Evolutionary conservation across 1,140 invertebrate genomes (phyloP).

Genomic region (Lordiphosa collinella): DNA sequence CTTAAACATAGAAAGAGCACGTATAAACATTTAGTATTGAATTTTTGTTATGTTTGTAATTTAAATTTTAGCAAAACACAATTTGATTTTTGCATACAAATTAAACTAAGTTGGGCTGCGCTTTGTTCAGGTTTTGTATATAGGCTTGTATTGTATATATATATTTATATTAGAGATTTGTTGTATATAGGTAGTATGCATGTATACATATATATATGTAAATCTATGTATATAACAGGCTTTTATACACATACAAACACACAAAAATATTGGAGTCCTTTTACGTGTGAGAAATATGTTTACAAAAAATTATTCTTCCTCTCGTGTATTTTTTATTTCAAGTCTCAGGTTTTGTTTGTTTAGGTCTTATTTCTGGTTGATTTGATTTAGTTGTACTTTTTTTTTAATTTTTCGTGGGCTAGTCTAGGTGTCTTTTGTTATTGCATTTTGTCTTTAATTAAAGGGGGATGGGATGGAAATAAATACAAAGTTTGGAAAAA

Average conservation of each 20-base stretch:
- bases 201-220: constrained; percentile 43
- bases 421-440: constrained; percentile 43
- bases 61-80: constrained; percentile 35
- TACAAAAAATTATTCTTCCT: constrained; percentile 41
- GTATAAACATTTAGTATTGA: constrained; percentile 31
- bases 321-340: constrained; percentile 16
- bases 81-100: constrained; percentile 30
- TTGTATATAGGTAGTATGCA: constrained; percentile 30
- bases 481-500: constrained; percentile 48
- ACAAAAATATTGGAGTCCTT: constrained; percentile 60
- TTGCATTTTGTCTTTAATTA: constrained; percentile 9
- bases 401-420: constrained; percentile 20
- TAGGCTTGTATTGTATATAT: constrained; percentile 32
- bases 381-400: constrained; percentile 60
- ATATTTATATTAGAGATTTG: constrained; percentile 39
- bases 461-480: constrained; percentile 2
- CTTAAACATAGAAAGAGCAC: constrained; percentile 54
- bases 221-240: constrained; percentile 56
- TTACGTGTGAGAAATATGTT: constrained; percentile 49
- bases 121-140: constrained; percentile 46
- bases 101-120: constrained; percentile 34
- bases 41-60: constrained; percentile 11
- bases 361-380: constrained; percentile 39
- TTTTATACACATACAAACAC: constrained; percentile 50
- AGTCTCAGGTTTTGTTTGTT: constrained; percentile 61